Evolutionary conservation across 2,888 invertebrate genomes (phyloP).

Genomic region (Liopterus haemorrhoidalis): DNA sequence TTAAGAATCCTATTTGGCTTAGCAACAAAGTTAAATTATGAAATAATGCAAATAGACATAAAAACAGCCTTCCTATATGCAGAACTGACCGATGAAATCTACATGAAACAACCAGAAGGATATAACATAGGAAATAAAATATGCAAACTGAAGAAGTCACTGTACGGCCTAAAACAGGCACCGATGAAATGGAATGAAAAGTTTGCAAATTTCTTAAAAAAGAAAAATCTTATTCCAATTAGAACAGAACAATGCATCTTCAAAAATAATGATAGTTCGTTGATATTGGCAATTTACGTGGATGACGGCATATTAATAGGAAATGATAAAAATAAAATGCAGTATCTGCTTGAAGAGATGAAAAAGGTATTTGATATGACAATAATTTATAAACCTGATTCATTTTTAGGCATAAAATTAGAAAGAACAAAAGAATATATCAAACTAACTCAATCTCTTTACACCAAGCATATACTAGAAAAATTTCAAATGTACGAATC

Average conservation of each 20-base stretch:
- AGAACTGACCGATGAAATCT: neutral
- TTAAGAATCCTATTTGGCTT: neutral
- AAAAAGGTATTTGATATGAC: constrained; percentile 11
- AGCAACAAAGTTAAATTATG: neutral
- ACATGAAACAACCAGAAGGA: constrained; percentile 5
- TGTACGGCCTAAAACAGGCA: neutral
- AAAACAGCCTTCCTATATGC: constrained; percentile 8
- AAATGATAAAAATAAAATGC: constrained; percentile 16
- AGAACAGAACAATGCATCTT: constrained; percentile 24
- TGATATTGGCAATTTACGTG: constrained; percentile 24
- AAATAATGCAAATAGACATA: neutral
- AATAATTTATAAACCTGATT: constrained; percentile 12
- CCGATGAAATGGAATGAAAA: no score
- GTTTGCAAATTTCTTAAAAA: constrained; percentile 18
- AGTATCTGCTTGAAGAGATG: constrained; percentile 14
- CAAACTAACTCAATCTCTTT: constrained; percentile 8
- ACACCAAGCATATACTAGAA: neutral
- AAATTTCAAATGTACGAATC: neutral
- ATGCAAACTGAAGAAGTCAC: neutral
- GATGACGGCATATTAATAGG: constrained; percentile 24
- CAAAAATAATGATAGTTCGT: constrained; percentile 10
- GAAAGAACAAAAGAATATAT: constrained; percentile 11
- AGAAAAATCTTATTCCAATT: constrained; percentile 16
- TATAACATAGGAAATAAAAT: neutral
- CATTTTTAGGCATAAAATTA: constrained; percentile 19